Conservation (phyloP, 1,140 invertebrate genomes). For the Drosophila ambigua region DNA sequence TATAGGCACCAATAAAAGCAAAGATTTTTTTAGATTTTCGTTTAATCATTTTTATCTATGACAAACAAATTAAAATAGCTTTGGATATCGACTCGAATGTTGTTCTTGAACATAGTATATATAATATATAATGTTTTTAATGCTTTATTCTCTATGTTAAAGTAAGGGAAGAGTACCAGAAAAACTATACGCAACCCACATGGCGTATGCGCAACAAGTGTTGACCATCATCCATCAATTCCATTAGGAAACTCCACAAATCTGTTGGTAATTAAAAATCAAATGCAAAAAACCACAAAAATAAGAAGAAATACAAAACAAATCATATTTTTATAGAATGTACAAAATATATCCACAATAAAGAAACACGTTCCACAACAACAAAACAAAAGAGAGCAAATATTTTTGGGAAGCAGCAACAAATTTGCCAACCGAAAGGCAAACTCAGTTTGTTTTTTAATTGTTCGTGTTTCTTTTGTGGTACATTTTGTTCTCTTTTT, state of each 20-base stretch:
- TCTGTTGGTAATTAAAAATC: slow-evolving; percentile 16
- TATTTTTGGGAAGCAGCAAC: slow-evolving; percentile 48
- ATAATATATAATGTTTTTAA: no score
- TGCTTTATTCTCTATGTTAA: no score
- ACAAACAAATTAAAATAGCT: no score
- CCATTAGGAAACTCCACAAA: slow-evolving; percentile 23
- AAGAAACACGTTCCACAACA: slow-evolving; percentile 23
- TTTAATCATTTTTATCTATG: no score
- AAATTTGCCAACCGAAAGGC: slow-evolving; percentile 47
- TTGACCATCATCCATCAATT: slow-evolving; percentile 4
- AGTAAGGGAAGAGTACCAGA: background rate
- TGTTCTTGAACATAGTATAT: no score
- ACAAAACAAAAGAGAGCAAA: slow-evolving; percentile 7
- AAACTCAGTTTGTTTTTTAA: slow-evolving; percentile 36
- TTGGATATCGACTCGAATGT: no score
- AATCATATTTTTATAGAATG: no score
- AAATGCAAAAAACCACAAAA: slow-evolving; percentile 1
- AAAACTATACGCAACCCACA: slow-evolving; percentile 7
- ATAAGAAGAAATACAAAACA: background rate
- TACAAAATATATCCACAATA: no score
- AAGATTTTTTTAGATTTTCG: no score
- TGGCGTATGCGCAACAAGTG: slow-evolving; percentile 24
- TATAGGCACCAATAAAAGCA: background rate
- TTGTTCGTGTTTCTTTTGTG: slow-evolving; percentile 5
- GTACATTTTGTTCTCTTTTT: slow-evolving; percentile 16